A percentile compares a stretch with the other conserved stretches of the same genome.
Conservation (phyloP, 2,113 vertebrate species). For the Nymphicus hollandicus region DNA sequence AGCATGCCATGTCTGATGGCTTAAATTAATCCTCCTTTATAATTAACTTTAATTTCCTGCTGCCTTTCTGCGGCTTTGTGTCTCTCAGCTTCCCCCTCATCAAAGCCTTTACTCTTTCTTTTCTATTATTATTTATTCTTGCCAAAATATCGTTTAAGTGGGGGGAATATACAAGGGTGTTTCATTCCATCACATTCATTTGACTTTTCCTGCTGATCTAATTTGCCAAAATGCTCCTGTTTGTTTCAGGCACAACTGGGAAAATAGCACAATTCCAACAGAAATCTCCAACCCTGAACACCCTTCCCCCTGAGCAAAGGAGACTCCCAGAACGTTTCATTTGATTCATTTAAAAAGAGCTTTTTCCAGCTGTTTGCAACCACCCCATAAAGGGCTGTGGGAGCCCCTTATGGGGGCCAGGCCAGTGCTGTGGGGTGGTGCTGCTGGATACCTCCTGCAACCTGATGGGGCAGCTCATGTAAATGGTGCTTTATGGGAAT, state of each 20-base stretch:
- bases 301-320: background rate
- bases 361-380: background rate
- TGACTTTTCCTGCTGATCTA: constrained; percentile 50
- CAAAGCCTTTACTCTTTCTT: constrained; percentile 30
- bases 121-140: constrained; percentile 50
- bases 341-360: background rate
- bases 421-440: background rate
- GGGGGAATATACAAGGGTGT: background rate
- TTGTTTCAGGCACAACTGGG: constrained; percentile 33
- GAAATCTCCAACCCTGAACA: background rate
- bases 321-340: background rate
- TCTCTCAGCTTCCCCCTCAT: constrained; percentile 50
- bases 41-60: constrained; percentile 75
- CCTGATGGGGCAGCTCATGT: fast-evolving
- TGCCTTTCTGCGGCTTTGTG: constrained; percentile 62
- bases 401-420: background rate
- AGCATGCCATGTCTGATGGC: constrained; percentile 68
- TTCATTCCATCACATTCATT: constrained; percentile 32
- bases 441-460: background rate
- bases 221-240: constrained; percentile 18
- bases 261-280: constrained; percentile 14
- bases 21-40: constrained; percentile 74
- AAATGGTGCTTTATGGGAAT: background rate
- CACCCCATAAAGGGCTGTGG: background rate
- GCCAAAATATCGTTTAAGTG: constrained; percentile 57